Evolutionary conservation across 2,113 vertebrate species (phyloP).

Genomic region (Cettia cetti): DNA sequence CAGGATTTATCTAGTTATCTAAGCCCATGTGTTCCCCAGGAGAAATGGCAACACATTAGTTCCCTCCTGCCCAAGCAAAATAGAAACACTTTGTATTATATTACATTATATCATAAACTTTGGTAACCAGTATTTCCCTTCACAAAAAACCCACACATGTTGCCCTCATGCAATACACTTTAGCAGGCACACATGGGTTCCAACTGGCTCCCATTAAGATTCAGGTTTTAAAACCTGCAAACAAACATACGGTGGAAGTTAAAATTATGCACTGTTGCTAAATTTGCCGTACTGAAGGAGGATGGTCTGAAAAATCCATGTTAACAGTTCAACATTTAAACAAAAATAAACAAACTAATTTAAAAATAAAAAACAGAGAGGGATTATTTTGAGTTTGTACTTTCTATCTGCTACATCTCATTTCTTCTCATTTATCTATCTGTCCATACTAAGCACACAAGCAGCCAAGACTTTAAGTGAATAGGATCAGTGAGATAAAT

Average conservation of each 20-base stretch:
- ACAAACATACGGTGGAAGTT: neutral
- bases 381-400: neutral
- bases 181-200: neutral
- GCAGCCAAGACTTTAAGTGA: neutral
- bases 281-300: neutral
- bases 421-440: neutral
- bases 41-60: neutral
- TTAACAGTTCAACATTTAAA: neutral
- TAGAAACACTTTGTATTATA: neutral
- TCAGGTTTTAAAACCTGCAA: conserved; percentile 42
- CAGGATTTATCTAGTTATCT: neutral
- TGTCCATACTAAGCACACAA: neutral
- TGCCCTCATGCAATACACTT: neutral
- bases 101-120: neutral
- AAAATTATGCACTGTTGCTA: neutral
- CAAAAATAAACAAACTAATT: neutral
- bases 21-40: neutral
- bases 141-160: neutral
- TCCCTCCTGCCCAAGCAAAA: neutral
- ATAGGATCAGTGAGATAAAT: conserved; percentile 68
- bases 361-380: neutral
- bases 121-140: neutral
- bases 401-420: neutral
- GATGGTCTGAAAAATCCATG: neutral
- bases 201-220: neutral